phyloP scores from a whole-genome alignment of 2,888 invertebrate genomes.

The Noctua fimbriata region DNA sequence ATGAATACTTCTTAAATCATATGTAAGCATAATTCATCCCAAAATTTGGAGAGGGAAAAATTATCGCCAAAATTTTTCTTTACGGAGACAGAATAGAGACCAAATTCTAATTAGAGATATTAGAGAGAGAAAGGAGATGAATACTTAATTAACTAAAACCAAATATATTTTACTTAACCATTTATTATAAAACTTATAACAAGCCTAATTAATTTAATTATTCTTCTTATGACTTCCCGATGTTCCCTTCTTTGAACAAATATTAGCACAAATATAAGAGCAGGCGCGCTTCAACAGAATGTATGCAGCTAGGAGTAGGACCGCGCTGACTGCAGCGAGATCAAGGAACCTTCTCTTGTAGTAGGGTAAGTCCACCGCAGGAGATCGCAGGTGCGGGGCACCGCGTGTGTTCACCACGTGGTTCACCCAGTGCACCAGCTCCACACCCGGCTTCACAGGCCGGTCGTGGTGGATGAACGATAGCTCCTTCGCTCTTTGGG shows the following conservation, averaged over 20 bases:
- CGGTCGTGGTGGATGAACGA: slow-evolving; percentile 75
- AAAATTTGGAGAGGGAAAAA: too few relatives aligned
- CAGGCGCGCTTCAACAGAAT: slow-evolving; percentile 30
- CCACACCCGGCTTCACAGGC: slow-evolving; percentile 89
- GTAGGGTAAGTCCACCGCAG: slow-evolving; percentile 61
- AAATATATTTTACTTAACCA: background rate
- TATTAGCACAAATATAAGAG: slow-evolving; percentile 22
- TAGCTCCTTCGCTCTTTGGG: slow-evolving; percentile 60
- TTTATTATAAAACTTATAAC: slow-evolving; percentile 18
- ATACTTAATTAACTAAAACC: background rate
- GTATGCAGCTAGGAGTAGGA: slow-evolving; percentile 10
- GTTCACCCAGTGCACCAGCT: slow-evolving; percentile 92
- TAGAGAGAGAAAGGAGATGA: background rate
- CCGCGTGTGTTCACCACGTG: slow-evolving; percentile 90
- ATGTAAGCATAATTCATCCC: too few relatives aligned
- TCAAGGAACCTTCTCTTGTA: slow-evolving; percentile 75
- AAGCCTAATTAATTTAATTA: slow-evolving; percentile 30
- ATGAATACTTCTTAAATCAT: too few relatives aligned
- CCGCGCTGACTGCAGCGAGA: slow-evolving; percentile 43
- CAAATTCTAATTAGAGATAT: background rate
- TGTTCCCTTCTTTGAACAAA: slow-evolving; percentile 27
- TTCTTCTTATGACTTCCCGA: slow-evolving; percentile 24
- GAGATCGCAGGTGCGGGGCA: slow-evolving; percentile 81
- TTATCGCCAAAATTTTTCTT: too few relatives aligned
- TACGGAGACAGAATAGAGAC: background rate